Percentiles rank a stretch among this genome's conserved stretches.
Evolutionary conservation across 2,888 invertebrate species (phyloP).

Genomic region (Papilio protenor): DNA sequence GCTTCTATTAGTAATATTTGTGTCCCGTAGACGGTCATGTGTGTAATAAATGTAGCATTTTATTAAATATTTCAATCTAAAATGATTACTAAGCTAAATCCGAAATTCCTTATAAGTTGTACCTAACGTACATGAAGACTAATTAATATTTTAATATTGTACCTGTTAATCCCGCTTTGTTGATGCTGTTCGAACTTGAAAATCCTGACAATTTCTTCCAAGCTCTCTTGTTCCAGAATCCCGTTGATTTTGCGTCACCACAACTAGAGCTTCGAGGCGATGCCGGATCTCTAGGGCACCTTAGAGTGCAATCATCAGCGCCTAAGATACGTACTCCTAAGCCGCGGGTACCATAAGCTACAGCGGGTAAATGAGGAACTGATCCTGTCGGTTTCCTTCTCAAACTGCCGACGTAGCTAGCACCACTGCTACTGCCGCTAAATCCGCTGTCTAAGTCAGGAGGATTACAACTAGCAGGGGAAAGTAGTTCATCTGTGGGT

Average conservation of each 20-base stretch:
- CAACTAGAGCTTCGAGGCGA: constrained; percentile 80
- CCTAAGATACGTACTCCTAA: constrained; percentile 79
- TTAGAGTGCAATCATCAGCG: constrained; percentile 73
- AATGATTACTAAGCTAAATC: constrained; percentile 5
- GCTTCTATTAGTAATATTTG: constrained; percentile 58
- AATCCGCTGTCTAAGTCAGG: constrained; percentile 92
- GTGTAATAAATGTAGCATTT: constrained; percentile 36
- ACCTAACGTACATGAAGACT: constrained; percentile 8
- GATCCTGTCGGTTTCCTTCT: constrained; percentile 83
- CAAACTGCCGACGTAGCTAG: constrained; percentile 90
- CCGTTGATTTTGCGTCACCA: constrained; percentile 79
- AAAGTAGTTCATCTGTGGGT: constrained; percentile 89
- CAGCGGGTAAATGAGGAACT: constrained; percentile 80
- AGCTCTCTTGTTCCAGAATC: constrained; percentile 90
- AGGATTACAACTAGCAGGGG: constrained; percentile 87
- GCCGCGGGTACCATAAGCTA: constrained; percentile 81
- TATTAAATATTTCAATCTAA: constrained; percentile 9
- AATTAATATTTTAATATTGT: constrained; percentile 55
- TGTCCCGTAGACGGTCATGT: constrained; percentile 48
- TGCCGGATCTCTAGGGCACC: constrained; percentile 70
- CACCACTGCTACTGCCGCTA: constrained; percentile 92
- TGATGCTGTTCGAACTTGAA: constrained; percentile 88
- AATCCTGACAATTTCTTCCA: constrained; percentile 92
- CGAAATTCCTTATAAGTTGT: constrained; percentile 10
- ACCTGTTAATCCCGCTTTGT: constrained; percentile 87